Percentiles rank a stretch among this genome's conserved stretches.
Evolutionary conservation across 2,888 invertebrate genomes (phyloP).

Genomic region (Halocaridina rubra): DNA sequence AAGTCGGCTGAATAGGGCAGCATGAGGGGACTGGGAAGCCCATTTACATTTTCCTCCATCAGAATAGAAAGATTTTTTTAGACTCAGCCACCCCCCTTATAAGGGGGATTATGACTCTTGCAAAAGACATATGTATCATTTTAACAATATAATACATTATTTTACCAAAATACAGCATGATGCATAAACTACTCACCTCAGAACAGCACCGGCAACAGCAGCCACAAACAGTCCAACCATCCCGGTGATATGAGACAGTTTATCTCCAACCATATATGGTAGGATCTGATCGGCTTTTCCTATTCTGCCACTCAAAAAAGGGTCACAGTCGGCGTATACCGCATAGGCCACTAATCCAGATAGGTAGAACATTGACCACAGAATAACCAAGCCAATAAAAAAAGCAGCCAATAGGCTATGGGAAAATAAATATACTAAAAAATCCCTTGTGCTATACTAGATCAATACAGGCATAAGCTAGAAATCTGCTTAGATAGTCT

Average conservation of each 20-base stretch:
- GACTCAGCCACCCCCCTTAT: too few species aligned
- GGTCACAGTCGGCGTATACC: neutral
- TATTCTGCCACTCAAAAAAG: neutral
- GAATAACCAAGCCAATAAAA: neutral
- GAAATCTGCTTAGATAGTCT: too few species aligned
- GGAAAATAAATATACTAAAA: too few species aligned
- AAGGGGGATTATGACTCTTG: too few species aligned
- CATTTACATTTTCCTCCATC: too few species aligned
- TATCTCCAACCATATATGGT: neutral
- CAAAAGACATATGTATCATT: too few species aligned
- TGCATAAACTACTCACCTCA: neutral
- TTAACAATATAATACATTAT: too few species aligned
- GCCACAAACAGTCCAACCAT: neutral
- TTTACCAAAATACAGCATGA: neutral
- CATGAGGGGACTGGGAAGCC: too few species aligned
- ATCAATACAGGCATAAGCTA: too few species aligned
- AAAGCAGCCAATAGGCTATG: neutral
- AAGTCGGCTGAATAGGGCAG: too few species aligned
- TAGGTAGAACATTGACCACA: neutral
- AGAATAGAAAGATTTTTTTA: too few species aligned
- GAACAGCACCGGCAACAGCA: neutral
- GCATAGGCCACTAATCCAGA: neutral
- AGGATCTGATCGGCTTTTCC: neutral
- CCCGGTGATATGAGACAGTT: neutral
- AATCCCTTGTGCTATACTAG: too few species aligned